Conservation (phyloP, 2,888 invertebrate genomes). For the Anorthoa munda region DNA sequence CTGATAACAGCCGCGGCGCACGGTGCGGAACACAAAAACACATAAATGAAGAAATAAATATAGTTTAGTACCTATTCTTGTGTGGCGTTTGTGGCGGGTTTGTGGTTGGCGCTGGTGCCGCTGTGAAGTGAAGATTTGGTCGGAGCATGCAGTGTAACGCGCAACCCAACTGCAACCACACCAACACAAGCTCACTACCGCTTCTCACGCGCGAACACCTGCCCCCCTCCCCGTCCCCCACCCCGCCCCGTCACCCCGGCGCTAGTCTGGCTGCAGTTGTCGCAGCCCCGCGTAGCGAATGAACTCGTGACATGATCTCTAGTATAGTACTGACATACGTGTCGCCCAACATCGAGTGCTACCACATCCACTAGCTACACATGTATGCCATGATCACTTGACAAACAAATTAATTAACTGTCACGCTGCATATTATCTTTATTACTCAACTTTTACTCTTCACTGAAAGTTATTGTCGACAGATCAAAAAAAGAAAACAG, state of each 20-base stretch:
- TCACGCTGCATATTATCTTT: slow-evolving; percentile 69
- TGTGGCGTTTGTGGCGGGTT: slow-evolving; percentile 90
- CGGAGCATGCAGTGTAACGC: slow-evolving; percentile 97
- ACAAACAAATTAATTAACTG: slow-evolving; percentile 86
- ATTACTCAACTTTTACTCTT: slow-evolving; percentile 62
- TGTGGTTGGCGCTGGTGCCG: slow-evolving; percentile 91
- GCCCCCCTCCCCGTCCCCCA: slow-evolving; percentile 35
- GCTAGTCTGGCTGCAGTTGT: slow-evolving; percentile 74
- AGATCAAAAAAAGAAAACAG: slow-evolving; percentile 65
- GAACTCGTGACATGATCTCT: slow-evolving; percentile 61
- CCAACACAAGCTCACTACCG: slow-evolving; percentile 90
- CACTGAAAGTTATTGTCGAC: slow-evolving; percentile 63
- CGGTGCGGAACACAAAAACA: slow-evolving; percentile 90
- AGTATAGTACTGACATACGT: slow-evolving; percentile 53
- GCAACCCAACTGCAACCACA: slow-evolving; percentile 97
- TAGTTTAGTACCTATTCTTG: slow-evolving; percentile 91
- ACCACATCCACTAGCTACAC: slow-evolving; percentile 88
- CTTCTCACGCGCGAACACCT: slow-evolving; percentile 65
- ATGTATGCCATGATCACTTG: slow-evolving; percentile 80
- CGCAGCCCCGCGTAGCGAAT: slow-evolving; percentile 58
- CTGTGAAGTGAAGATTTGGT: slow-evolving; percentile 91
- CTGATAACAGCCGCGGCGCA: slow-evolving; percentile 86
- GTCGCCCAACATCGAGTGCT: slow-evolving; percentile 77
- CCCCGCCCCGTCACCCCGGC: slow-evolving; percentile 36
- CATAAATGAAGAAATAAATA: slow-evolving; percentile 88